Evolutionary conservation across 2,797 vertebrate species (phyloP).

Genomic region (Sebastes minor): DNA sequence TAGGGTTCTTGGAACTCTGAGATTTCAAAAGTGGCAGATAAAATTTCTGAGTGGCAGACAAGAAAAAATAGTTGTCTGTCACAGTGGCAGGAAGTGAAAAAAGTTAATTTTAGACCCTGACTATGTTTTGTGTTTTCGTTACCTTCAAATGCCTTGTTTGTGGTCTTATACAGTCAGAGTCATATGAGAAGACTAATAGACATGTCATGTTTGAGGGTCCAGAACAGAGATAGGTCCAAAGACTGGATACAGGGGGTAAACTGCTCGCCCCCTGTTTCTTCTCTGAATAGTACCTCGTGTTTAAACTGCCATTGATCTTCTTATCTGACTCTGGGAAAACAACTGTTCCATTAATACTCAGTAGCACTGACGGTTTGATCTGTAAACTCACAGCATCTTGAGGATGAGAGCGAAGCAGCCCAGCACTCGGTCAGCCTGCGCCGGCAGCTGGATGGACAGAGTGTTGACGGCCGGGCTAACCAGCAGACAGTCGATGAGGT

Average conservation of each 20-base stretch:
- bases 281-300: background rate
- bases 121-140: too few relatives aligned
- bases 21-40: too few relatives aligned
- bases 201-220: background rate
- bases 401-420: conserved; percentile 98
- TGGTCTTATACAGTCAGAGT: background rate
- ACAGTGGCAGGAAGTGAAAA: too few relatives aligned
- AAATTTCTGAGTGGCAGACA: too few relatives aligned
- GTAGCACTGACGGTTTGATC: background rate
- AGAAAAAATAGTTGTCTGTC: too few relatives aligned
- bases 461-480: conserved; percentile 95
- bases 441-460: conserved; percentile 96
- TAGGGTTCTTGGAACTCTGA: too few relatives aligned
- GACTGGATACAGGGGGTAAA: too few relatives aligned
- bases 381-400: conserved; percentile 95
- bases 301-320: background rate
- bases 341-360: background rate
- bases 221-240: background rate
- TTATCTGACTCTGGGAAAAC: background rate
- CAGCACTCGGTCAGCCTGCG: conserved; percentile 95
- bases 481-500: conserved; percentile 98
- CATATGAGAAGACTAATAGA: background rate
- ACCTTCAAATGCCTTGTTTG: background rate
- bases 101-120: too few relatives aligned
- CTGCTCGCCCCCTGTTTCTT: background rate